Percentiles rank a stretch among this genome's conserved stretches.
Conservation (phyloP, 92 coral and sea anemone species). For the Bergia puertoricense region DNA sequence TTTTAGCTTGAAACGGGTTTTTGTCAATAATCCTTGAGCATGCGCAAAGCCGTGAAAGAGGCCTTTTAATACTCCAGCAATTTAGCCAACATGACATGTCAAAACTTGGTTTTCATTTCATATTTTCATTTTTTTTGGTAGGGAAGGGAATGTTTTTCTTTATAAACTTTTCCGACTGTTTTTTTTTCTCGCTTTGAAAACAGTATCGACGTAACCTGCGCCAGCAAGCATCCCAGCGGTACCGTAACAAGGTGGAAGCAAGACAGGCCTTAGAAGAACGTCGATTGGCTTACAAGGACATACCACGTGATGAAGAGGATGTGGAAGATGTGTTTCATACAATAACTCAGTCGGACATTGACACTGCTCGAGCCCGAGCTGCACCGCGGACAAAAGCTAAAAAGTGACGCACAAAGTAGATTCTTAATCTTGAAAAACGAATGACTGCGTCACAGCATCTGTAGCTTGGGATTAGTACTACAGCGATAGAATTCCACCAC, state of each 20-base stretch:
- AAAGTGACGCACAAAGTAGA: not conserved
- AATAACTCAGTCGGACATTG: slow-evolving; percentile 91
- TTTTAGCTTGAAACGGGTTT: too few species aligned
- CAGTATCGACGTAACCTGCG: slow-evolving; percentile 90
- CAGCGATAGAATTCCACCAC: too few species aligned
- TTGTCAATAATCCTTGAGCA: too few species aligned
- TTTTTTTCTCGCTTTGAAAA: not conserved
- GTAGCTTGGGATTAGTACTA: too few species aligned
- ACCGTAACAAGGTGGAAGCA: slow-evolving; percentile 72
- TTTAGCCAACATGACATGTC: too few species aligned
- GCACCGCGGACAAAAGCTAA: slow-evolving; percentile 11
- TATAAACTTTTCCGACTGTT: not conserved
- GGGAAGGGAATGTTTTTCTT: not conserved
- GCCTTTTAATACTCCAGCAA: too few species aligned
- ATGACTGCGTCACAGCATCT: too few species aligned
- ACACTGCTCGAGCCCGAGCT: slow-evolving; percentile 60
- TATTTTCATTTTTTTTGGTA: too few species aligned
- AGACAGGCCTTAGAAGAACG: slow-evolving; percentile 76
- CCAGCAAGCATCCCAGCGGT: slow-evolving; percentile 90
- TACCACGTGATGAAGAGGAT: slow-evolving; percentile 74
- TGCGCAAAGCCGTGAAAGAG: too few species aligned
- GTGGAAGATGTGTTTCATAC: slow-evolving; percentile 95
- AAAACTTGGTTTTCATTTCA: not conserved
- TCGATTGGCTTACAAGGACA: slow-evolving; percentile 74
- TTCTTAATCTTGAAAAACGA: not conserved